These are phyloP conservation scores for Crioceris asparagi DNA, from an alignment of 2,888 invertebrate species.

Conservation along the genomic window DNA sequence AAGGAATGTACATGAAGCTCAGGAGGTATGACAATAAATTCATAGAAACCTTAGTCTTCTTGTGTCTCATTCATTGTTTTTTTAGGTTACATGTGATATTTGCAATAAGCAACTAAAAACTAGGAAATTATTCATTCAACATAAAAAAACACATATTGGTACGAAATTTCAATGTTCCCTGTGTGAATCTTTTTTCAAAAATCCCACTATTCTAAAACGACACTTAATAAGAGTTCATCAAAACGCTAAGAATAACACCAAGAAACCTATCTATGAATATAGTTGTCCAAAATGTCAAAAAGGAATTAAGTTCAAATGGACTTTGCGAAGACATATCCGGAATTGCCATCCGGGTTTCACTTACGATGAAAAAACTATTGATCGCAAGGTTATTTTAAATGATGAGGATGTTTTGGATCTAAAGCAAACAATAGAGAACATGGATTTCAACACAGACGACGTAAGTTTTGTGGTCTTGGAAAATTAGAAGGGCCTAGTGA, in stretches of 20 bases:
- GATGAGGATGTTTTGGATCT: conserved; percentile 19
- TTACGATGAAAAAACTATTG: not conserved
- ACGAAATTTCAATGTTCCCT: too few relatives aligned
- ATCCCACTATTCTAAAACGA: too few relatives aligned
- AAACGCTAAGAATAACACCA: too few relatives aligned
- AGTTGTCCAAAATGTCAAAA: not conserved
- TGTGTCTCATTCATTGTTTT: too few relatives aligned
- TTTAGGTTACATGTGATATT: too few relatives aligned
- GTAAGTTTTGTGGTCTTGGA: too few relatives aligned
- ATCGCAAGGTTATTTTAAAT: too few relatives aligned
- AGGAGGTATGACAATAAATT: conserved; percentile 4
- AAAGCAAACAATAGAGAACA: conserved; percentile 23
- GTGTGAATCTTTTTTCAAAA: too few relatives aligned
- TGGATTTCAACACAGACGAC: conserved; percentile 27
- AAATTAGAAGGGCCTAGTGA: too few relatives aligned
- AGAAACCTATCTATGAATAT: too few relatives aligned
- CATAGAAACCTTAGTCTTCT: not conserved
- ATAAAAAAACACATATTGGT: not conserved
- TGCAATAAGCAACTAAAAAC: too few relatives aligned
- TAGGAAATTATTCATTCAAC: not conserved
- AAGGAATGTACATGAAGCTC: conserved; percentile 26
- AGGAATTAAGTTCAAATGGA: not conserved
- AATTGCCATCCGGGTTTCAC: not conserved
- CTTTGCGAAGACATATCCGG: not conserved
- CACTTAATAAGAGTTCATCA: too few relatives aligned